Base-by-base conservation (phyloP, 1,140 invertebrate genomes). In the Octopus sinensis region DNA sequence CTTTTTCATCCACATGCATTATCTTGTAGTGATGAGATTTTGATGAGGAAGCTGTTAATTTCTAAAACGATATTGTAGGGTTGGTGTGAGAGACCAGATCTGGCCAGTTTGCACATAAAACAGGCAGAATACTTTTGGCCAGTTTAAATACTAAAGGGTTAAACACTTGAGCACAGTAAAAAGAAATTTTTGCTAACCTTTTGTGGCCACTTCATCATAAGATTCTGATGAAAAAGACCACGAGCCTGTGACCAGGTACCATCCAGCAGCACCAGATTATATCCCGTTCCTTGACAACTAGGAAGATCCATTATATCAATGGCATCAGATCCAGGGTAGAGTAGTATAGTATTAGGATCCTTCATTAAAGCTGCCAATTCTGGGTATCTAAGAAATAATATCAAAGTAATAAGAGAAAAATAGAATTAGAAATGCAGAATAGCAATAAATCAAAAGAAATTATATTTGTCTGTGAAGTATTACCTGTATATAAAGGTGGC, bases 161-260 rank as follows among this genome's bases (percentile, higher is more conserved):
- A 23, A 23, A 23, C 23, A 23, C 23, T 23, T 23, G 23, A 23
- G 23, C 23, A 23, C 23, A 23, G 23, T 23, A 23, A 23, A 23
- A 23, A 23, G 23, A 23, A 0, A 23, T 23, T 23, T 23, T 23
- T 23, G 23, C 23, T 78, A 86, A 92, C 91, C 85, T 91, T 90
- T 83, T 85, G 88, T 10, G 90, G 84, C 54, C 84, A 81, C n/a
- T 89, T 86, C n/a, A 92, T 83, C 71, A 88, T 82, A 7, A 86
- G 79, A 81, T 91, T 92, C 54, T 88, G 90, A 78, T 89, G 86
- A 85, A 91, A 92, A 54, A 93, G 90, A 5, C 90, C 89, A 76
- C 96, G 96, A 12, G 96, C 96, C 92, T 98, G 96, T 23, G 95
- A 94, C 96, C 96, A 98, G 54, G 96, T 98, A 53, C 96, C 96